Evolutionary conservation across 2,888 invertebrate species (phyloP).

Genomic region (Drosophila limbata): DNA sequence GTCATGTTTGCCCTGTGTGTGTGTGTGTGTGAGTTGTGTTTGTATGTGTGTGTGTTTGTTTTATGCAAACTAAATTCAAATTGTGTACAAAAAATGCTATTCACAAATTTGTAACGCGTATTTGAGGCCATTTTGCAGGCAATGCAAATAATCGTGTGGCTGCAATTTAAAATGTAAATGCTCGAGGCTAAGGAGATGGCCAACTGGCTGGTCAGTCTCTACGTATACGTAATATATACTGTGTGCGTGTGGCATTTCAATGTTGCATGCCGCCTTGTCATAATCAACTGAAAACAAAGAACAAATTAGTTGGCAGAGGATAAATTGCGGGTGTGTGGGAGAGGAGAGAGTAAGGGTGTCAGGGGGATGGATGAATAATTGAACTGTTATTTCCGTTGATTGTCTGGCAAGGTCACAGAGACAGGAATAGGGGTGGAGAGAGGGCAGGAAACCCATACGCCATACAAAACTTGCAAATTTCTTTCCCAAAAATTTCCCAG

Average conservation of each 20-base stretch:
- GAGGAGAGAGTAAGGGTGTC: background rate
- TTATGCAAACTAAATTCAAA: constrained; percentile 65
- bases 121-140: constrained; percentile 59
- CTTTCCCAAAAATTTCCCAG: background rate
- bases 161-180: constrained; percentile 82
- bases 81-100: constrained; percentile 53
- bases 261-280: constrained; percentile 52
- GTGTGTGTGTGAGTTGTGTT: constrained; percentile 11
- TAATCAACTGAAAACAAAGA: constrained; percentile 49
- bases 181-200: constrained; percentile 69
- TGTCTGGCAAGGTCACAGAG: constrained; percentile 58
- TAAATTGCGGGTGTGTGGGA: background rate
- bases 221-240: constrained; percentile 20
- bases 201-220: constrained; percentile 20
- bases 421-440: background rate
- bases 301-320: constrained; percentile 13
- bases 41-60: constrained; percentile 22
- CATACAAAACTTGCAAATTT: constrained; percentile 3
- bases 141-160: constrained; percentile 70
- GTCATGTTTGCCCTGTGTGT: constrained; percentile 10
- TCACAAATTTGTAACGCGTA: constrained; percentile 61
- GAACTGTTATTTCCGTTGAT: constrained; percentile 78
- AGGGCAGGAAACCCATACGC: background rate
- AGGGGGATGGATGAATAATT: constrained; percentile 71
- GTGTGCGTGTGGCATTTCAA: constrained; percentile 32